These are phyloP conservation scores for Lysiphlebus fabarum DNA, from an alignment of 1,140 invertebrate species.

Conservation along the genomic window DNA sequence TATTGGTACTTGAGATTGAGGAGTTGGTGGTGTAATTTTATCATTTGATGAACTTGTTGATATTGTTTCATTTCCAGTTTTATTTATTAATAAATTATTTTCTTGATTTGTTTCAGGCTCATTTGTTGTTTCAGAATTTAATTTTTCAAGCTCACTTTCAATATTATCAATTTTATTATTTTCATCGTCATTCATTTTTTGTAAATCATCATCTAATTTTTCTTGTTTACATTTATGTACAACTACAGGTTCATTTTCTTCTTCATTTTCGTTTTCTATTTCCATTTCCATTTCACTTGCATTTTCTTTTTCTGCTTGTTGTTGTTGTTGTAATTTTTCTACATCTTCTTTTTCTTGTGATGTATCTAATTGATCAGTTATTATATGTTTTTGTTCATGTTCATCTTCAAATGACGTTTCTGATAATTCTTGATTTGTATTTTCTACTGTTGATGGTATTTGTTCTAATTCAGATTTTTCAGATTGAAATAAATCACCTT, in stretches of 20 bases:
- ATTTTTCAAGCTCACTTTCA: slow-evolving; percentile 18
- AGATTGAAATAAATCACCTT: slow-evolving; percentile 17
- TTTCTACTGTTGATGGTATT: too few relatives aligned
- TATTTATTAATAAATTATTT: slow-evolving; percentile 2
- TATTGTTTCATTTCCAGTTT: background rate
- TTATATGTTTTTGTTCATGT: background rate
- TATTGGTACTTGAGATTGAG: background rate
- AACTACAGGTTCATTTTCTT: background rate
- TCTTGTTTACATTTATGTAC: slow-evolving; percentile 1
- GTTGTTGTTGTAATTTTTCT: slow-evolving; percentile 6
- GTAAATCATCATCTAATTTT: slow-evolving; percentile 5
- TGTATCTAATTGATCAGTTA: background rate
- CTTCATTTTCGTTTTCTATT: background rate
- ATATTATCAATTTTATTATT: slow-evolving; percentile 1
- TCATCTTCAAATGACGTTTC: background rate
- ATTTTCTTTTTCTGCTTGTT: too few relatives aligned
- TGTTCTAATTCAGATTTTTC: slow-evolving; percentile 14
- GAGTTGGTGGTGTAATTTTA: too few relatives aligned
- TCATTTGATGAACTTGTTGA: too few relatives aligned
- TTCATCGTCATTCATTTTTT: slow-evolving; percentile 2
- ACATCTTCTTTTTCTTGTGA: slow-evolving; percentile 1
- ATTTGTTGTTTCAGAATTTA: slow-evolving; percentile 1
- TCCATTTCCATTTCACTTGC: background rate
- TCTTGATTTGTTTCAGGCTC: slow-evolving; percentile 6
- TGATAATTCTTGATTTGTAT: too few relatives aligned